Conservation (phyloP, 2,113 vertebrate genomes). For the Epinephelus lanceolatus region DNA sequence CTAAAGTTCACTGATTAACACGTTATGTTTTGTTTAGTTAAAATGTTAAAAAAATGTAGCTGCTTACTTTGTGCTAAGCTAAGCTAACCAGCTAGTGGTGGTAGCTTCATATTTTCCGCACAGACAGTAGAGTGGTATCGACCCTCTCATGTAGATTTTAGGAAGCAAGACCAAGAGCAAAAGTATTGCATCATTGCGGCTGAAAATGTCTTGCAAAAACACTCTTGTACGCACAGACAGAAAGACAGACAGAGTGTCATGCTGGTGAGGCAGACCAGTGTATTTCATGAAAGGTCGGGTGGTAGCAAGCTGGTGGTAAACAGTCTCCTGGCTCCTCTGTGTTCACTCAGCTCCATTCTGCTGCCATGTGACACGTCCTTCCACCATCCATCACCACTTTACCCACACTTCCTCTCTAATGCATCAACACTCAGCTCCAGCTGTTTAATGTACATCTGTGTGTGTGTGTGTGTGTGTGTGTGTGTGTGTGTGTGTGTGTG, state of each 20-base stretch:
- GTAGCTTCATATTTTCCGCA: too few species aligned
- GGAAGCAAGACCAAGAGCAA: background rate
- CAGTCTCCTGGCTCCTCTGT: conserved; percentile 20
- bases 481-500: conserved; percentile 18
- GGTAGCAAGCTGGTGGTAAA: conserved; percentile 12
- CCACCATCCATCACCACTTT: conserved; percentile 44
- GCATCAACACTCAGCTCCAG: conserved; percentile 15
- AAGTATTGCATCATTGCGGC: background rate
- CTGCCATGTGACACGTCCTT: conserved; percentile 25
- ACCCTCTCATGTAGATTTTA: too few species aligned
- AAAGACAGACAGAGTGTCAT: background rate
- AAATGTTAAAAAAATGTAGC: too few species aligned
- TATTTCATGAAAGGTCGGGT: background rate
- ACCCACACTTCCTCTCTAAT: conserved; percentile 37
- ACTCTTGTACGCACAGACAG: too few species aligned
- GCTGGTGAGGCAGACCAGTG: conserved; percentile 9
- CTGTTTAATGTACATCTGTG: conserved; percentile 37
- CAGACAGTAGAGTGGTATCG: too few species aligned
- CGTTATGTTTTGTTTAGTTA: too few species aligned
- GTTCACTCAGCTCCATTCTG: conserved; percentile 24
- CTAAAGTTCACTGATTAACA: background rate
- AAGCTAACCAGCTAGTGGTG: too few species aligned
- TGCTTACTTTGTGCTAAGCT: too few species aligned
- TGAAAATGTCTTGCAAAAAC: background rate
- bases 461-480: conserved; percentile 24